These are phyloP conservation scores for Ooceraea biroi DNA, from an alignment of 1,140 invertebrate species.

Conservation along the genomic window DNA sequence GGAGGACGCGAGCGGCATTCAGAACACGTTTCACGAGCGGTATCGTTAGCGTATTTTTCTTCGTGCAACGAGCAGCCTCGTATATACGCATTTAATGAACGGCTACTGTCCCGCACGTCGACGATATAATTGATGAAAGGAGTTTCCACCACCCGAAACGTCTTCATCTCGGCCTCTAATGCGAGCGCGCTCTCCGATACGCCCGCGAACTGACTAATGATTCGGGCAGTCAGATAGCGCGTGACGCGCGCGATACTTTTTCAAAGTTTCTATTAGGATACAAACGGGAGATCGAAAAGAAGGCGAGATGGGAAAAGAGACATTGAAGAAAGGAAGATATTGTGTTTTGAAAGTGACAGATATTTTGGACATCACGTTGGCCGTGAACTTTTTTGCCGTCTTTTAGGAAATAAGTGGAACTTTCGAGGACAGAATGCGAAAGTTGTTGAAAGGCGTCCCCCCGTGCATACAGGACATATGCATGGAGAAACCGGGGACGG, in stretches of 20 bases:
- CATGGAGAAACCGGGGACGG: constrained; percentile 70
- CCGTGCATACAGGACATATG: constrained; percentile 66
- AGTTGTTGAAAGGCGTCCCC: constrained; percentile 58
- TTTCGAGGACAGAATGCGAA: constrained; percentile 36
- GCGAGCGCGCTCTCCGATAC: constrained; percentile 64
- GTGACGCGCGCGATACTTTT: constrained; percentile 14
- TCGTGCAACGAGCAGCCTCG: constrained; percentile 73
- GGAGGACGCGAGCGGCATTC: constrained; percentile 70
- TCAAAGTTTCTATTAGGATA: too few relatives aligned
- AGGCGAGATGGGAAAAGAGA: too few relatives aligned
- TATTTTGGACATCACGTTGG: too few relatives aligned
- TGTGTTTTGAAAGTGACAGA: too few relatives aligned
- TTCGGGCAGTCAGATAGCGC: constrained; percentile 45
- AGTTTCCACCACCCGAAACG: constrained; percentile 68
- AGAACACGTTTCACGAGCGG: constrained; percentile 78
- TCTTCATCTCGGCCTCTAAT: constrained; percentile 69
- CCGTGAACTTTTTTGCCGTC: neutral
- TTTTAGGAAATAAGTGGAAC: constrained; percentile 57
- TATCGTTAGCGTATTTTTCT: constrained; percentile 85
- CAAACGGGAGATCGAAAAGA: too few relatives aligned
- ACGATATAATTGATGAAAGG: constrained; percentile 74
- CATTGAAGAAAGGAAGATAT: too few relatives aligned
- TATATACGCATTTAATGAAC: constrained; percentile 82
- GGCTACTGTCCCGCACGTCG: constrained; percentile 78
- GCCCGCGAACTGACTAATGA: constrained; percentile 63